Percentiles rank a stretch among this genome's conserved stretches.
Conservation (phyloP, 1,140 invertebrate genomes). For the Callitettix versicolor region DNA sequence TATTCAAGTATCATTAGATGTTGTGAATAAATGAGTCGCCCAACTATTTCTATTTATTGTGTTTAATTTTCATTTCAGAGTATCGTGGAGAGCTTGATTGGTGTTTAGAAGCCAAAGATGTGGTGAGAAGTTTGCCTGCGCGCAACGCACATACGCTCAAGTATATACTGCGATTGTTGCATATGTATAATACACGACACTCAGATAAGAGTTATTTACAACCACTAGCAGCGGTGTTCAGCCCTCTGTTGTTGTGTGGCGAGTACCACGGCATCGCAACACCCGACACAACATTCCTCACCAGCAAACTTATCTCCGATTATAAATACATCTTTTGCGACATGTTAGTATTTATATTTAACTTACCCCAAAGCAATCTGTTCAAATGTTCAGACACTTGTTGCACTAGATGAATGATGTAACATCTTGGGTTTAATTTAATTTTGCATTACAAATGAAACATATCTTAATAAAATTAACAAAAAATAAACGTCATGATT, state of each 20-base stretch:
- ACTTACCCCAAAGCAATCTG: too few relatives aligned
- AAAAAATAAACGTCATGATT: too few relatives aligned
- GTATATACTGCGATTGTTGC: conserved; percentile 35
- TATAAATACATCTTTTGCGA: conserved; percentile 22
- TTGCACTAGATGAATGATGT: too few relatives aligned
- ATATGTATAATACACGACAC: conserved; percentile 29
- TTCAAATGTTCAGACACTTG: too few relatives aligned
- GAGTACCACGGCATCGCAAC: conserved; percentile 9
- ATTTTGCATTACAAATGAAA: too few relatives aligned
- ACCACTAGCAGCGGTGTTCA: conserved; percentile 19
- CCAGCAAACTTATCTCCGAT: conserved; percentile 15
- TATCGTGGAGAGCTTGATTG: conserved; percentile 19
- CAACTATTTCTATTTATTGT: too few relatives aligned
- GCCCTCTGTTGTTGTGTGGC: conserved; percentile 16
- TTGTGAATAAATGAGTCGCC: too few relatives aligned
- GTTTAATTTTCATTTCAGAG: conserved; percentile 11
- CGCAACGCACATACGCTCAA: conserved; percentile 34
- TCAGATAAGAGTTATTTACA: conserved; percentile 8
- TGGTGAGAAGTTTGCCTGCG: conserved; percentile 29
- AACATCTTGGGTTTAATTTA: too few relatives aligned
- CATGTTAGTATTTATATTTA: conserved; percentile 15
- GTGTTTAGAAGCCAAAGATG: conserved; percentile 9
- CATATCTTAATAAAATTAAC: too few relatives aligned
- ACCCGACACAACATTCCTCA: conserved; percentile 16
- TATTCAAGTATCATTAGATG: too few relatives aligned